phyloP scores from a whole-genome alignment of 1,140 invertebrate genomes.

The Oncopodura yosiiana region DNA sequence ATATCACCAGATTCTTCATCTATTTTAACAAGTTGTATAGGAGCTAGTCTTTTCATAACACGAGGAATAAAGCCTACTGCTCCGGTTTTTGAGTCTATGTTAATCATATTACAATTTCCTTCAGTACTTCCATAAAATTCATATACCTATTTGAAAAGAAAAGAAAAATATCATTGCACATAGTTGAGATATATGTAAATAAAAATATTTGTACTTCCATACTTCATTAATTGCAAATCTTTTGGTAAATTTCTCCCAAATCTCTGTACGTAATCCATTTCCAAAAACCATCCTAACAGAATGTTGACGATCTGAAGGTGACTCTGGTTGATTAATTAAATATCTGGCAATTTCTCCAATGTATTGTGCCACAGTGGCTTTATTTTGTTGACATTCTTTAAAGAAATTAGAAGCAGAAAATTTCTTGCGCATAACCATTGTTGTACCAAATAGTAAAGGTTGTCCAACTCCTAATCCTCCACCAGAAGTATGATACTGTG shows the following conservation, averaged over 20 bases:
- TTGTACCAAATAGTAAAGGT: constrained; percentile 51
- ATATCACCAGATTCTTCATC: constrained; percentile 71
- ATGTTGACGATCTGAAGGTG: constrained; percentile 68
- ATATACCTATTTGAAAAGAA: too few species aligned
- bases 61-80: constrained; percentile 89
- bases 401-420: constrained; percentile 69
- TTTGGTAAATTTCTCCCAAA: constrained; percentile 52
- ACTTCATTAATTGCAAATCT: constrained; percentile 47
- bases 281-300: constrained; percentile 75
- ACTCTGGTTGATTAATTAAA: constrained; percentile 72
- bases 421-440: constrained; percentile 55
- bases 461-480: constrained; percentile 54
- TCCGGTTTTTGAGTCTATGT: constrained; percentile 78
- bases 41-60: constrained; percentile 68
- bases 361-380: constrained; percentile 91
- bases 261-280: constrained; percentile 80
- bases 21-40: constrained; percentile 79
- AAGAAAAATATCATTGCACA: too few species aligned
- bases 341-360: constrained; percentile 99
- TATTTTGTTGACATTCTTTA: constrained; percentile 82
- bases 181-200: too few species aligned
- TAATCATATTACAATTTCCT: constrained; percentile 95
- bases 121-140: constrained; percentile 98
- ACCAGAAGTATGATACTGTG: constrained; percentile 57
- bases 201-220: too few species aligned